A percentile compares a stretch with the other conserved stretches of the same genome.
Evolutionary conservation across 2,888 invertebrate species (phyloP).

Genomic region (Sthenelais limicola): DNA sequence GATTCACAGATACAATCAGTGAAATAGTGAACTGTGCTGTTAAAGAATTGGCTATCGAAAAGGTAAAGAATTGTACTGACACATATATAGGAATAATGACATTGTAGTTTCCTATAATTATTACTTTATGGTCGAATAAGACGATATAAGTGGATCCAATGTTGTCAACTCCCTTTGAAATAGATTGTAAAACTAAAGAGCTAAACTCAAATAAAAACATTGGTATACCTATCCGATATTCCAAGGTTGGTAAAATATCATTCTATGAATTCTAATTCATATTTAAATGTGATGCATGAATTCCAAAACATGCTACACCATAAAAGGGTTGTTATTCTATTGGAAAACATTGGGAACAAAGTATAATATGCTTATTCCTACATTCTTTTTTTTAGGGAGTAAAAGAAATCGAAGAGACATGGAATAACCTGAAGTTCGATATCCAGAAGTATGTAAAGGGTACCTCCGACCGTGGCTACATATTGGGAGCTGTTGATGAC

Average conservation of each 20-base stretch:
- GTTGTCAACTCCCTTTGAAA: too few relatives aligned
- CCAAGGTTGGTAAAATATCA: neutral
- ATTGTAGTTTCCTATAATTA: too few relatives aligned
- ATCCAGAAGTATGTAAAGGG: conserved; percentile 74
- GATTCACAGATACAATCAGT: conserved; percentile 85
- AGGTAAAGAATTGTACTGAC: conserved; percentile 71
- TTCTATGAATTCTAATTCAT: neutral
- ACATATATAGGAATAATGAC: too few relatives aligned
- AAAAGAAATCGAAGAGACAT: conserved; percentile 82
- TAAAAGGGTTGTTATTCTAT: too few relatives aligned
- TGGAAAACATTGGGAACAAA: too few relatives aligned
- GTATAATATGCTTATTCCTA: neutral
- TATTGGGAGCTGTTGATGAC: conserved; percentile 88
- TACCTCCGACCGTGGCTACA: conserved; percentile 84
- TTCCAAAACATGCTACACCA: neutral
- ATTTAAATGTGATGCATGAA: neutral
- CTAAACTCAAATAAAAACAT: too few relatives aligned
- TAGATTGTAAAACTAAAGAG: too few relatives aligned
- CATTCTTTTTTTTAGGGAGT: conserved; percentile 76
- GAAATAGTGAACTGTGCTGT: conserved; percentile 90
- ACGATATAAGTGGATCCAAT: too few relatives aligned
- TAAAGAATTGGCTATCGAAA: conserved; percentile 92
- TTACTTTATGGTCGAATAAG: too few relatives aligned
- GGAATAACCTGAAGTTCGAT: conserved; percentile 73
- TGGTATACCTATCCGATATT: too few relatives aligned